These are phyloP conservation scores for Syncerus caffer DNA, from an alignment of 2,797 vertebrate species.

Conservation along the genomic window DNA sequence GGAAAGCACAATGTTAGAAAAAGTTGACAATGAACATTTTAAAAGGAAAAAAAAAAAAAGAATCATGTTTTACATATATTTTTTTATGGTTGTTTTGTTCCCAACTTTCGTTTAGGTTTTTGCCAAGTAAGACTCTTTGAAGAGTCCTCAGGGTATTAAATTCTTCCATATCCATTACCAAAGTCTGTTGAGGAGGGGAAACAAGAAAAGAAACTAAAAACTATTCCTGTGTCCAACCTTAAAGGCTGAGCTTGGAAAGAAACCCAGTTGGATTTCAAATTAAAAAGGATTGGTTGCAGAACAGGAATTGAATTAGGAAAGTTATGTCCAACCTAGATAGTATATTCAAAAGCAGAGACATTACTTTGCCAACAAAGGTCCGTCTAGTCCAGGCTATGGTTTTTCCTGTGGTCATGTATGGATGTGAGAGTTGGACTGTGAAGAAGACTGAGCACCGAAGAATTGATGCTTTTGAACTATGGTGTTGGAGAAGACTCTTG, in stretches of 20 bases:
- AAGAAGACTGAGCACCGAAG: no score
- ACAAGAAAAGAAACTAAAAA: conserved; percentile 44
- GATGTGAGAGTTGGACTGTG: no score
- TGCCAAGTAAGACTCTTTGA: not conserved
- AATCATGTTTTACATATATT: conserved; percentile 9
- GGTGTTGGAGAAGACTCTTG: no score
- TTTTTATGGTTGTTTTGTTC: conserved; percentile 7
- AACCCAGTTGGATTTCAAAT: conserved; percentile 50
- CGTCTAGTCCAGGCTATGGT: no score
- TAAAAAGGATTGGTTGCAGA: not conserved
- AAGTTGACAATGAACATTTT: conserved; percentile 43
- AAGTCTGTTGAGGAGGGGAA: conserved; percentile 36
- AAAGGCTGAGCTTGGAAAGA: conserved; percentile 46
- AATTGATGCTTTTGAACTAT: no score
- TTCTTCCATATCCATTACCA: not conserved
- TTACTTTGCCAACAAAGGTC: no score
- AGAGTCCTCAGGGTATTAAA: not conserved
- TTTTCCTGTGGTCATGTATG: no score
- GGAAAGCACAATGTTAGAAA: conserved; percentile 51
- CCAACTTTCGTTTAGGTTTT: not conserved
- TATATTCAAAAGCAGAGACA: no score
- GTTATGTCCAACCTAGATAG: no score
- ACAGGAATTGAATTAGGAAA: not conserved
- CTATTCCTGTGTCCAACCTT: conserved; percentile 37
- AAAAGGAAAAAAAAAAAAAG: conserved; percentile 43